A percentile compares a stretch with the other conserved stretches of the same genome.
phyloP scores from a whole-genome alignment of 2,113 vertebrate genomes.

The Alaudala cheleensis region DNA sequence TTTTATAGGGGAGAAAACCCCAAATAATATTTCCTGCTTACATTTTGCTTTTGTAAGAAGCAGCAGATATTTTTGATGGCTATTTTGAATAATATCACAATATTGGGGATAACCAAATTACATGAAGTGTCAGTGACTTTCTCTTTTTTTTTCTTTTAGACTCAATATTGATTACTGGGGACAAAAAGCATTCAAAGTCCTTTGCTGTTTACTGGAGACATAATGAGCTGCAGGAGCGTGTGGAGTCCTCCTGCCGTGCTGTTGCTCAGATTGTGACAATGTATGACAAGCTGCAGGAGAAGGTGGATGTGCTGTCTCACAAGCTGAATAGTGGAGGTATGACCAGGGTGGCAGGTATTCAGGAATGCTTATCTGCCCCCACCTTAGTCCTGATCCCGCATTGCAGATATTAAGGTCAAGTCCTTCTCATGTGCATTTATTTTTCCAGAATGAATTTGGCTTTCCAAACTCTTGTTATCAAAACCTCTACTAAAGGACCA shows the following conservation, averaged over 20 bases:
- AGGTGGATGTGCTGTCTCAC: constrained; percentile 72
- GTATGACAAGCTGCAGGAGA: constrained; percentile 82
- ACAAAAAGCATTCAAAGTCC: background rate
- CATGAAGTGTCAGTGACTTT: background rate
- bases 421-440: background rate
- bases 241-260: constrained; percentile 88
- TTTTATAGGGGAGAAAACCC: background rate
- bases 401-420: background rate
- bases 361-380: background rate
- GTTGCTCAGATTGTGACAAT: constrained; percentile 85
- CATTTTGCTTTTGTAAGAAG: background rate
- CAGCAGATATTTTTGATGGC: background rate
- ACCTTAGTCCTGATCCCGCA: background rate
- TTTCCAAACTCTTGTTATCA: background rate
- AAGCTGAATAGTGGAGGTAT: constrained; percentile 79
- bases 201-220: background rate
- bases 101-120: background rate
- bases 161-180: background rate
- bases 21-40: background rate
- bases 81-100: background rate
- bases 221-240: constrained; percentile 82
- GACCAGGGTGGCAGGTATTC: background rate
- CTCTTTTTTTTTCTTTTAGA: background rate
- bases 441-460: background rate
- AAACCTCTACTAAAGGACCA: background rate